A percentile compares a stretch with the other conserved stretches of the same genome.
Conservation (phyloP, 1,140 invertebrate species). For the Heliconius melpomene region DNA sequence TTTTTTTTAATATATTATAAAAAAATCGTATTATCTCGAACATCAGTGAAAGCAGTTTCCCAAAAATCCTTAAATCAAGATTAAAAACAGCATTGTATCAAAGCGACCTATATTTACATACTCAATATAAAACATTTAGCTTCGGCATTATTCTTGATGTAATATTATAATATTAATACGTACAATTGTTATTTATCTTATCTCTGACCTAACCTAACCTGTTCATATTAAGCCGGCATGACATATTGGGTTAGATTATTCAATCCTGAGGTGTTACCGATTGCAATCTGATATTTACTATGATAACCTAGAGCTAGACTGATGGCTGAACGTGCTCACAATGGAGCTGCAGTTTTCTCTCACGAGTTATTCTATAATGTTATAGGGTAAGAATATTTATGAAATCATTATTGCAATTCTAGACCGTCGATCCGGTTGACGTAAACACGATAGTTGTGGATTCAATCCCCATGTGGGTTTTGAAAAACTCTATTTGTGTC, state of each 20-base stretch:
- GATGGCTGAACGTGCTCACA: conserved; percentile 8
- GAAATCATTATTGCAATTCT: neutral
- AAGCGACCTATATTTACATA: neutral
- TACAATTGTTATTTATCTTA: conserved; percentile 21
- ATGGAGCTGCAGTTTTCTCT: neutral
- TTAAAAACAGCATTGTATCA: neutral
- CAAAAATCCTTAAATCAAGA: neutral
- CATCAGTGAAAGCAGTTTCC: too few relatives aligned
- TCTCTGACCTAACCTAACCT: conserved; percentile 22
- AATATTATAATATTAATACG: conserved; percentile 6
- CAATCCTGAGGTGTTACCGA: conserved; percentile 28
- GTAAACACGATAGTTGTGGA: too few relatives aligned
- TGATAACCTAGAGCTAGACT: conserved; percentile 21
- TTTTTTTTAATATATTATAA: too few relatives aligned
- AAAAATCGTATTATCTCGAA: too few relatives aligned
- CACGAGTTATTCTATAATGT: conserved; percentile 15
- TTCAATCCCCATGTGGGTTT: too few relatives aligned
- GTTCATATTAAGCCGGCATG: conserved; percentile 12
- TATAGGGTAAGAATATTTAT: neutral
- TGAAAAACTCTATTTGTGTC: too few relatives aligned
- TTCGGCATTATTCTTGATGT: neutral
- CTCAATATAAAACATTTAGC: neutral
- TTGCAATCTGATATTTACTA: conserved; percentile 19
- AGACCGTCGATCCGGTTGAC: too few relatives aligned
- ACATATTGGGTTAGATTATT: conserved; percentile 19